A percentile compares a stretch with the other conserved stretches of the same genome.
phyloP scores from a whole-genome alignment of 2,888 invertebrate species.

The Liopterus haemorrhoidalis region DNA sequence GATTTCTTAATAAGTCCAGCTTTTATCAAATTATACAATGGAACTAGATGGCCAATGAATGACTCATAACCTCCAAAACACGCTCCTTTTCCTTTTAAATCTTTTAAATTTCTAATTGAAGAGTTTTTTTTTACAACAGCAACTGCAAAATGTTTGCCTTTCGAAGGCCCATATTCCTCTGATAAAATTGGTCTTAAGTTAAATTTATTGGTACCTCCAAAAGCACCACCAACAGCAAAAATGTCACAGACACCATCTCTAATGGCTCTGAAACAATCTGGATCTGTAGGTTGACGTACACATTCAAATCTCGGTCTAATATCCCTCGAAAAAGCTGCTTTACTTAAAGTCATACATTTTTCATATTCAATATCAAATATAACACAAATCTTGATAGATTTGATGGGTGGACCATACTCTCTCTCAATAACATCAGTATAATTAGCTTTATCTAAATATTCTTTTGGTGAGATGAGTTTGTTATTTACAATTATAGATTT shows the following conservation, averaged over 20 bases:
- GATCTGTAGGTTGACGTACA: slow-evolving; percentile 56
- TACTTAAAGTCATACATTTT: slow-evolving; percentile 68
- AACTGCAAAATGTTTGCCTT: slow-evolving; percentile 56
- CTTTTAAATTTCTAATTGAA: slow-evolving; percentile 51
- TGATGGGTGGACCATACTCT: slow-evolving; percentile 64
- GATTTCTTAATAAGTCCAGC: slow-evolving; percentile 51
- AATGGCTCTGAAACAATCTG: slow-evolving; percentile 62
- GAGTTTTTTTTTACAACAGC: slow-evolving; percentile 60
- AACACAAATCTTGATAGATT: slow-evolving; percentile 63
- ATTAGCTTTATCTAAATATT: slow-evolving; percentile 42
- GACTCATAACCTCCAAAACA: slow-evolving; percentile 51
- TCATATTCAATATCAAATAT: slow-evolving; percentile 58
- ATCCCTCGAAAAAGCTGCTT: slow-evolving; percentile 70
- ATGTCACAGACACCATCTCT: slow-evolving; percentile 65
- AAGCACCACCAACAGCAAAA: slow-evolving; percentile 60
- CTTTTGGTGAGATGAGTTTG: slow-evolving; percentile 40
- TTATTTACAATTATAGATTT: slow-evolving; percentile 49
- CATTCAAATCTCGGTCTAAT: slow-evolving; percentile 77
- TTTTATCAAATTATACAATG: slow-evolving; percentile 53
- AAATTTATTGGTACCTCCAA: slow-evolving; percentile 51
- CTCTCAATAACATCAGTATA: slow-evolving; percentile 64
- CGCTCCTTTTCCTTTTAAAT: slow-evolving; percentile 57
- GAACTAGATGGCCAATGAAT: slow-evolving; percentile 52
- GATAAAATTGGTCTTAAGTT: slow-evolving; percentile 58
- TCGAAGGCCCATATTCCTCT: slow-evolving; percentile 53